Evolutionary conservation across 2,888 invertebrate genomes (phyloP).

Genomic region (Ramazzottius varieornatus): DNA sequence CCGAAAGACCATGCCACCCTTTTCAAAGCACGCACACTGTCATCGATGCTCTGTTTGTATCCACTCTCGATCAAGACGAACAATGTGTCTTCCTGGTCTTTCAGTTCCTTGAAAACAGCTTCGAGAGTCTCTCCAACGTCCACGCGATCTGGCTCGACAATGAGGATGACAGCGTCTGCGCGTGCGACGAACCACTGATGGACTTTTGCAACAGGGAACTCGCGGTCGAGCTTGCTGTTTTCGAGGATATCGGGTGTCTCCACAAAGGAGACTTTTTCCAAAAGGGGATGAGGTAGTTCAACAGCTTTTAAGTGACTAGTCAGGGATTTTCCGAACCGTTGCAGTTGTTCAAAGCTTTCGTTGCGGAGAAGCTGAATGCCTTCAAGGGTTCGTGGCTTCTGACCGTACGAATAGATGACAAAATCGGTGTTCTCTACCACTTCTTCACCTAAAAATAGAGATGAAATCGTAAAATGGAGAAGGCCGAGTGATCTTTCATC

Average conservation of each 20-base stretch:
- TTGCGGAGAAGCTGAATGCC: not conserved
- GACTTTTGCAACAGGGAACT: not conserved
- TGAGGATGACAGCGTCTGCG: not conserved
- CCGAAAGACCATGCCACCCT: not conserved
- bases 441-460: not conserved
- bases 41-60: not conserved
- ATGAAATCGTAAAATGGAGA: no score
- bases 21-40: not conserved
- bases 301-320: not conserved
- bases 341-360: not conserved
- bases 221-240: conserved; percentile 3
- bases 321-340: conserved; percentile 1
- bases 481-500: no score
- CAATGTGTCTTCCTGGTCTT: not conserved
- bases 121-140: not conserved
- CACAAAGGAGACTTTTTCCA: not conserved
- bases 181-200: not conserved
- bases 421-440: not conserved
- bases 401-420: not conserved
- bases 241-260: not conserved
- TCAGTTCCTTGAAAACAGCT: not conserved
- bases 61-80: not conserved
- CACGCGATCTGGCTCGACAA: conserved; percentile 1
- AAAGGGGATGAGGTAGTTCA: not conserved
- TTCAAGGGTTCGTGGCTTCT: not conserved